A percentile compares a stretch with the other conserved stretches of the same genome.
Conservation (phyloP, 2,797 vertebrate genomes). For the Limnodromus scolopaceus region DNA sequence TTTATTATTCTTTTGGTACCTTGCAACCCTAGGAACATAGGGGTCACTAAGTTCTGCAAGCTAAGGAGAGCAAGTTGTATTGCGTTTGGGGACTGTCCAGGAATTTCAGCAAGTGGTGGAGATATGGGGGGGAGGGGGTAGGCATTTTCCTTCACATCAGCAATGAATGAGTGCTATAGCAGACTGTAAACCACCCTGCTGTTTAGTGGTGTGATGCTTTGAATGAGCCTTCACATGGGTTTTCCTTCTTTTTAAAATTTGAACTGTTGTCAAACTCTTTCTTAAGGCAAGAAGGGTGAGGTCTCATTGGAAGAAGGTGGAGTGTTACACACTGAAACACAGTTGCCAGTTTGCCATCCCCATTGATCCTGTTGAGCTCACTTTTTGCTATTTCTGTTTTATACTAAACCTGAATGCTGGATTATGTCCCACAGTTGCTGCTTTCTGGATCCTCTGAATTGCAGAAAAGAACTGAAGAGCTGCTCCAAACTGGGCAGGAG, state of each 20-base stretch:
- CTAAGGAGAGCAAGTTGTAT: background rate
- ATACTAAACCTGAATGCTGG: background rate
- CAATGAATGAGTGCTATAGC: background rate
- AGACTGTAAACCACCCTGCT: background rate
- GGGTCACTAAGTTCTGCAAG: background rate
- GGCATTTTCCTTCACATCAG: background rate
- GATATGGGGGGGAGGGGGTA: rapidly evolving
- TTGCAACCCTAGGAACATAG: background rate
- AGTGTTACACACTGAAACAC: background rate
- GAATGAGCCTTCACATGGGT: background rate
- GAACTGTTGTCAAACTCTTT: background rate
- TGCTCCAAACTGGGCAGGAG: background rate
- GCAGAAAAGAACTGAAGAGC: background rate
- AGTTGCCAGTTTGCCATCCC: background rate
- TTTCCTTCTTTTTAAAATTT: background rate
- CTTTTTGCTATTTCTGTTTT: background rate
- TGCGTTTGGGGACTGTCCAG: background rate
- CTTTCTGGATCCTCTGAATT: background rate
- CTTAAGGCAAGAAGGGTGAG: background rate
- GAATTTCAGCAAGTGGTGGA: background rate
- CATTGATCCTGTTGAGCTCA: background rate
- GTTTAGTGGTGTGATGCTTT: background rate
- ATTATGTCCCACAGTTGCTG: background rate
- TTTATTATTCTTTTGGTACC: background rate
- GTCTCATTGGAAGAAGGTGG: background rate